Percentiles rank a stretch among this genome's conserved stretches.
Evolutionary conservation across 1,140 invertebrate genomes (phyloP).

Genomic region (Drosophila mojavensis): DNA sequence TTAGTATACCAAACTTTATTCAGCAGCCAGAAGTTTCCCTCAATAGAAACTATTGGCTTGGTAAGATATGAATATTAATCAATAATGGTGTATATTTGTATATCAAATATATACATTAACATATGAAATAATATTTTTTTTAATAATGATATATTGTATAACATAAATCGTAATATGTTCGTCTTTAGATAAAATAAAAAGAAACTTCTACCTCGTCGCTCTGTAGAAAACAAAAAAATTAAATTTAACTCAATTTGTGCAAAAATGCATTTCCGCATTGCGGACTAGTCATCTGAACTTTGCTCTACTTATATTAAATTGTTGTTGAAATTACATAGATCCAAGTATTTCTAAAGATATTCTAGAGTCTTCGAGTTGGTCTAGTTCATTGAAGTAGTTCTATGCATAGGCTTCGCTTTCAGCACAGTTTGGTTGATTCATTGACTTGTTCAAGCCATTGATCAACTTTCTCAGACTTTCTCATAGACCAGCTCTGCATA

Average conservation of each 20-base stretch:
- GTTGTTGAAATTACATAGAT: neutral
- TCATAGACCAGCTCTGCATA: conserved; percentile 15
- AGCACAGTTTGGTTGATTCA: neutral
- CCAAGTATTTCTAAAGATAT: neutral
- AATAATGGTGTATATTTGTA: too few species aligned
- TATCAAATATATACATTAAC: too few species aligned
- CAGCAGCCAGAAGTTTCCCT: too few species aligned
- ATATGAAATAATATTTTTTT: too few species aligned
- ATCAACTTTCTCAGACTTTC: conserved; percentile 41
- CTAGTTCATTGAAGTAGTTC: conserved; percentile 12
- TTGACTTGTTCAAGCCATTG: conserved; percentile 19
- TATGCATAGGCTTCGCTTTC: neutral
- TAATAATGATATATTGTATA: neutral
- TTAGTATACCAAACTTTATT: too few species aligned
- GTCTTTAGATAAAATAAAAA: too few species aligned
- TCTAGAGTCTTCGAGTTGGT: conserved; percentile 6
- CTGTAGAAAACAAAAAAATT: neutral
- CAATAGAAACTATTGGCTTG: too few species aligned
- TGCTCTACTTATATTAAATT: conserved; percentile 20
- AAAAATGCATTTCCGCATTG: conserved; percentile 24
- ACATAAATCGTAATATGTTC: neutral
- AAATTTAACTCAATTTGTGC: conserved; percentile 30
- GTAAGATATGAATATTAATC: too few species aligned
- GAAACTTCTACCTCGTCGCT: neutral
- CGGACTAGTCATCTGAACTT: conserved; percentile 1